Evolutionary conservation across 2,797 vertebrate genomes (phyloP), one percentile per base, ranked within the genome.

Genomic region (Sphenopsis melanotis): DNA sequence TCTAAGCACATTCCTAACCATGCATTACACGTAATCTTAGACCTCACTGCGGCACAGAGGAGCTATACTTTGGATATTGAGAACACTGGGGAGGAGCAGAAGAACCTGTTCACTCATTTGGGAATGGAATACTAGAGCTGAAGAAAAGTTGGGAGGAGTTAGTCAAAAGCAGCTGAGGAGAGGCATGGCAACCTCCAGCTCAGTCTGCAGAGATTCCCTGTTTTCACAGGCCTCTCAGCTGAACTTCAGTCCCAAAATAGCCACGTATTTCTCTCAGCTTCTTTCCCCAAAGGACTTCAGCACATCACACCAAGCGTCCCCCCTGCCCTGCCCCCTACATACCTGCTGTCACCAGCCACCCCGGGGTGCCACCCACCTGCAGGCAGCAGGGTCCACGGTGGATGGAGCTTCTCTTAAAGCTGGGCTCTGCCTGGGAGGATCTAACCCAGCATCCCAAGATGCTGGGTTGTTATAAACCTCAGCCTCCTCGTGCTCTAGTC

Each of bases 351-450:
- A 60, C 41, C 68, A 60, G 75, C 11, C 1, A 5, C 27, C 17
- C 65, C 1, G 0, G 37, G 36, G 23, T 80, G 69, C 44, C 64
- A 77, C 52, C 23, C 36, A 57, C 39, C 46, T 9, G 1, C 0
- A 4, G 53, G 32, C 36, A 27, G 20, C 4, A 4, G 21, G 5
- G 8, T 21, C 34, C 42, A 53, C 0, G 0, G 17, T 0, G 3
- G 21, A 57, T 41, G 37, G 56, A 83, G 60, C 24, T 77, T 52
- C 82, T 85, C 60, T 5, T 14, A 49, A 44, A 85, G 71, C 68
- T 53, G 59, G 72, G 56, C 41, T 87, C 66, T 69, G 89, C 71
- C 78, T 37, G 26, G 30, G 29, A 77, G 53, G 37, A 56, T 92
- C 71, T 36, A 64, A 74, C 64, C 16, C 0, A 0, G 64, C 83